These are phyloP conservation scores for Pseudorhombus dupliciocellatus DNA, from an alignment of 2,113 vertebrate genomes.

Conservation along the genomic window DNA sequence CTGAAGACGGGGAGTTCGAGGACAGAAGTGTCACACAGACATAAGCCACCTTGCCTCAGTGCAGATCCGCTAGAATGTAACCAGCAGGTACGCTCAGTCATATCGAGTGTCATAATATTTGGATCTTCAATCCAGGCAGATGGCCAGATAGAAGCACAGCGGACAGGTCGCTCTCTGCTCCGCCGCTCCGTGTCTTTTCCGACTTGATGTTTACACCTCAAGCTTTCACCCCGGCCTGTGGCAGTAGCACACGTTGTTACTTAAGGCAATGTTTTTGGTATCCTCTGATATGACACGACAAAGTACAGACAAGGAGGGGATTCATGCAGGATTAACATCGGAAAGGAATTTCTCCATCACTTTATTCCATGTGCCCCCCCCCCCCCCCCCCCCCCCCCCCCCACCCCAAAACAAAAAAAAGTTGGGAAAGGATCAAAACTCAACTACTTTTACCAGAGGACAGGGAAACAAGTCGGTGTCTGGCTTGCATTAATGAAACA, in stretches of 20 bases:
- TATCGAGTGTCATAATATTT: conserved; percentile 83
- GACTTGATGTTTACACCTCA: conserved; percentile 67
- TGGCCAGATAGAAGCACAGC: conserved; percentile 67
- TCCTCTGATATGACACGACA: conserved; percentile 8
- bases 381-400: conserved; percentile 35
- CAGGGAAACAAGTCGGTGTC: conserved; percentile 59
- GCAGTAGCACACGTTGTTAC: conserved; percentile 27
- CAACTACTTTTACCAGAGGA: conserved; percentile 50
- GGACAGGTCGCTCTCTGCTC: conserved; percentile 45
- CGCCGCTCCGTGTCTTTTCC: conserved; percentile 42
- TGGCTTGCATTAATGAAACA: conserved; percentile 64
- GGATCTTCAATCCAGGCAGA: conserved; percentile 64
- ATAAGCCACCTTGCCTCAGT: conserved; percentile 65
- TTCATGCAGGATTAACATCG: conserved; percentile 31
- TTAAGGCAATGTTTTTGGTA: conserved; percentile 14
- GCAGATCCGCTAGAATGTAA: conserved; percentile 70
- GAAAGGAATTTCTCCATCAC: conserved; percentile 44
- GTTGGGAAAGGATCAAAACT: conserved; percentile 55
- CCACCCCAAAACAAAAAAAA: too few species aligned
- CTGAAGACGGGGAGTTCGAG: conserved; percentile 45
- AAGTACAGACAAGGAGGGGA: conserved; percentile 30
- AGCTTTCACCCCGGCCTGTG: conserved; percentile 37
- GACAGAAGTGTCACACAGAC: conserved; percentile 65
- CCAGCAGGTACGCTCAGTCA: conserved; percentile 76
- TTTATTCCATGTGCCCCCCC: conserved; percentile 35